phyloP scores from a whole-genome alignment of 2,113 vertebrate genomes.

The Merops nubicus region DNA sequence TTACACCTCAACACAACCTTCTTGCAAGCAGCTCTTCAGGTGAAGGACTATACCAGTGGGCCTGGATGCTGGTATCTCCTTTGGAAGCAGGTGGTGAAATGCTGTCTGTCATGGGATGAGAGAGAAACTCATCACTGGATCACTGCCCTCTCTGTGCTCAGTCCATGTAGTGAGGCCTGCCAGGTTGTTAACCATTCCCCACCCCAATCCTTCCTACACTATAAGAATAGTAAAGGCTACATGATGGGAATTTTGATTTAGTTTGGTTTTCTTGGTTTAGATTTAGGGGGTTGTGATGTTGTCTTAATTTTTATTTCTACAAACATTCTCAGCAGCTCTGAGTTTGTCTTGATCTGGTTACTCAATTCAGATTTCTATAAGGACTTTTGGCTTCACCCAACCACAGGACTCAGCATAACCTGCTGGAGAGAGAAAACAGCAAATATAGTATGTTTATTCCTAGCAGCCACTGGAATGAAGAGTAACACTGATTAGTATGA shows the following conservation, averaged over 20 bases:
- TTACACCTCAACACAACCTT: neutral
- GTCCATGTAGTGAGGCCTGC: neutral
- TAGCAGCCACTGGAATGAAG: neutral
- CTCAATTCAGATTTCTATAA: neutral
- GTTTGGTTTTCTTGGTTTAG: neutral
- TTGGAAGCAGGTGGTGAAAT: neutral
- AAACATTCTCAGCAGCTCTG: neutral
- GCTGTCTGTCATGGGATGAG: neutral
- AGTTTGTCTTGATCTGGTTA: neutral
- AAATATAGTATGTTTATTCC: neutral
- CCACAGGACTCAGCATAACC: accelerated
- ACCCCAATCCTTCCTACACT: accelerated
- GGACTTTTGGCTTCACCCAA: neutral
- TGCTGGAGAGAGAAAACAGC: neutral
- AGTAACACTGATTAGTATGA: neutral
- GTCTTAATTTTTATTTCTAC: neutral
- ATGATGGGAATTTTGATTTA: neutral
- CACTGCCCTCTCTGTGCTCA: neutral
- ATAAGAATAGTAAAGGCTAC: neutral
- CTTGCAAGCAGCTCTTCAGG: neutral
- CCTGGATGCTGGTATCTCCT: neutral
- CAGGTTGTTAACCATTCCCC: neutral
- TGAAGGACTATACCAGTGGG: neutral
- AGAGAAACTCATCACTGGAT: neutral
- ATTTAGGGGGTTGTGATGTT: no score